phyloP scores from a whole-genome alignment of 2,888 invertebrate genomes.

The Trissolcus japonicus region DNA sequence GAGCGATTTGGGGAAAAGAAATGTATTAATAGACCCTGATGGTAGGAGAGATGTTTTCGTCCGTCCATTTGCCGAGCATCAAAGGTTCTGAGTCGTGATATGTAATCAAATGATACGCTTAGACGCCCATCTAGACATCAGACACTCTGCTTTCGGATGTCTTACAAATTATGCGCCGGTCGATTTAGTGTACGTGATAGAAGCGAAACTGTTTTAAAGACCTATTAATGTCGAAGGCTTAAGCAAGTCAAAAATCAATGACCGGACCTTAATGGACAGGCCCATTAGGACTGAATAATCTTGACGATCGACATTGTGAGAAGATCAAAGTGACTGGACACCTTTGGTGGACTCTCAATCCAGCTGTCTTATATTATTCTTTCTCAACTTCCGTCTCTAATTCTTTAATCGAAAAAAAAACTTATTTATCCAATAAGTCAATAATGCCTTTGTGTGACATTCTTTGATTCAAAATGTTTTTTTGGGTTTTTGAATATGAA shows the following conservation, averaged over 20 bases:
- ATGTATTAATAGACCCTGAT: background rate
- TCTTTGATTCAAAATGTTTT: too few relatives aligned
- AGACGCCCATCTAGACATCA: conserved; percentile 27
- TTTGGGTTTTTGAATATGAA: too few relatives aligned
- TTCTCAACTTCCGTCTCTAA: conserved; percentile 39
- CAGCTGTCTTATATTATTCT: conserved; percentile 47
- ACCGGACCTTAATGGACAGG: conserved; percentile 22
- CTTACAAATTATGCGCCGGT: conserved; percentile 42
- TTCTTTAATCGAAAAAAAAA: background rate
- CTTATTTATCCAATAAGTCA: too few relatives aligned
- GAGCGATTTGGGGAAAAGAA: conserved; percentile 8
- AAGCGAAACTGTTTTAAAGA: conserved; percentile 49
- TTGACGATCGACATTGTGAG: conserved; percentile 35
- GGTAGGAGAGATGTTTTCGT: background rate
- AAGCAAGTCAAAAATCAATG: conserved; percentile 46
- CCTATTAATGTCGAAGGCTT: conserved; percentile 40
- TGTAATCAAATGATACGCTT: conserved; percentile 49
- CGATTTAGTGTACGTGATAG: conserved; percentile 39
- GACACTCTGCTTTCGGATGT: conserved; percentile 37
- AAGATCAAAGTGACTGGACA: conserved; percentile 48
- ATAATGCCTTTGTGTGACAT: too few relatives aligned
- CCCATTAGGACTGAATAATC: conserved; percentile 48
- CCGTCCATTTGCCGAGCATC: conserved; percentile 16
- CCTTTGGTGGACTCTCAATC: conserved; percentile 16
- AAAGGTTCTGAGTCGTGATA: conserved; percentile 26